Evolutionary conservation across 2,113 vertebrate species (phyloP).

Genomic region (Zosterops borbonicus): DNA sequence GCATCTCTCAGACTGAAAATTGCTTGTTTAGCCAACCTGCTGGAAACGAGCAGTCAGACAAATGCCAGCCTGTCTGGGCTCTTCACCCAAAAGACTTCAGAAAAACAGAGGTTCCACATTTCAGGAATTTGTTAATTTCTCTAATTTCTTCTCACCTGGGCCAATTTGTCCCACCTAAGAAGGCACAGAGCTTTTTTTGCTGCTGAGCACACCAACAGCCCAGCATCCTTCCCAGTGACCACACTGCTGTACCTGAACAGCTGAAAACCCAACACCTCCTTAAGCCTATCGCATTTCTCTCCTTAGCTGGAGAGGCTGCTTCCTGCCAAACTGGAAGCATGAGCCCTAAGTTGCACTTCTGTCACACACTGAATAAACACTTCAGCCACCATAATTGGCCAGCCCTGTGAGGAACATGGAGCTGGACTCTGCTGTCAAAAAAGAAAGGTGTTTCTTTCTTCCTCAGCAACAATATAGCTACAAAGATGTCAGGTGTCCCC

Average conservation of each 20-base stretch:
- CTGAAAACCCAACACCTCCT: neutral
- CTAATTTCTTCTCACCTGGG: neutral
- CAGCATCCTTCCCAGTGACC: neutral
- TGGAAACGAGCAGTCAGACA: neutral
- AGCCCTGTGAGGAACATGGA: neutral
- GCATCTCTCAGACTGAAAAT: neutral
- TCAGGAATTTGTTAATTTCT: neutral
- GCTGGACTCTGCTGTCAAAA: neutral
- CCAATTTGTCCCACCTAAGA: accelerated
- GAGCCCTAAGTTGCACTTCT: neutral
- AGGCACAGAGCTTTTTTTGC: neutral
- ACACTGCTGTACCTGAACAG: neutral
- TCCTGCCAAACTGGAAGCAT: neutral
- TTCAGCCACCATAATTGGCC: neutral
- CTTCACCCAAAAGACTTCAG: neutral
- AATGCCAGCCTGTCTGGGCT: neutral
- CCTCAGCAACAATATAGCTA: neutral
- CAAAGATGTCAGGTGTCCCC: neutral
- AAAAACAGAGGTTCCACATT: neutral
- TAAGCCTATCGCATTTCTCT: neutral
- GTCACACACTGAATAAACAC: neutral
- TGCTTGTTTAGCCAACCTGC: neutral
- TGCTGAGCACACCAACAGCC: neutral
- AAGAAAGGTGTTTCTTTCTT: neutral
- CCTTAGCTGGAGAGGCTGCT: neutral